Conservation (phyloP, 2,797 vertebrate genomes). For the Masticophis lateralis region DNA sequence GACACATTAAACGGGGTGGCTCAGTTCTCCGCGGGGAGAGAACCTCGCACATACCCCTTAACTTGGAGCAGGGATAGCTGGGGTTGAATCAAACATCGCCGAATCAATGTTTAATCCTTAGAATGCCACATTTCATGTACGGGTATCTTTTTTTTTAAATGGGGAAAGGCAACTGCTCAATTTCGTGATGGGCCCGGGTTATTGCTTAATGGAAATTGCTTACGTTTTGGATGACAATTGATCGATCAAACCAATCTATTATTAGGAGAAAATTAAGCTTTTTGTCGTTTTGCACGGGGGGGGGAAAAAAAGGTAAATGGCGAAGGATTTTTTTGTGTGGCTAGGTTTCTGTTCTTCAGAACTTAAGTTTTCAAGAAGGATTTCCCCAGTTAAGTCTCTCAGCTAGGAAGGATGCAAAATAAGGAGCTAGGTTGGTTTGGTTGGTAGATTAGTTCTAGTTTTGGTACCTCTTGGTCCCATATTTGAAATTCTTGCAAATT, state of each 20-base stretch:
- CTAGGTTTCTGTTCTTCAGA: slow-evolving; percentile 19
- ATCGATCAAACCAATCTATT: neutral
- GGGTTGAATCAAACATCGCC: fast-evolving
- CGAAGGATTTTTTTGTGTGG: slow-evolving; percentile 7
- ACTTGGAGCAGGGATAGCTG: neutral
- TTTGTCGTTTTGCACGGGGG: neutral
- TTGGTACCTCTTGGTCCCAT: slow-evolving; percentile 60
- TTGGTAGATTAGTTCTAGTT: slow-evolving; percentile 16
- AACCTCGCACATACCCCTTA: neutral
- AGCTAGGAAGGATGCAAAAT: neutral
- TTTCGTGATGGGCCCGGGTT: neutral
- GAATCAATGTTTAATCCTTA: neutral
- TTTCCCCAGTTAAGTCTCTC: neutral
- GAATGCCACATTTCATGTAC: neutral
- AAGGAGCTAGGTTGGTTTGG: neutral
- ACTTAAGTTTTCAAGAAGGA: slow-evolving; percentile 4
- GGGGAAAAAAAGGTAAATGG: neutral
- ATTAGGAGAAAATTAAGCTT: neutral
- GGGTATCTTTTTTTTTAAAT: neutral
- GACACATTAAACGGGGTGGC: neutral
- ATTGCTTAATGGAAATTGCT: slow-evolving; percentile 37
- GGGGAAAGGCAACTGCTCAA: neutral
- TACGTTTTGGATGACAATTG: neutral
- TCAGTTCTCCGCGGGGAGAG: neutral
- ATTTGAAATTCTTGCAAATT: slow-evolving; percentile 9